Base-by-base conservation (phyloP, 1,140 invertebrate species). In the Papilio machaon region DNA sequence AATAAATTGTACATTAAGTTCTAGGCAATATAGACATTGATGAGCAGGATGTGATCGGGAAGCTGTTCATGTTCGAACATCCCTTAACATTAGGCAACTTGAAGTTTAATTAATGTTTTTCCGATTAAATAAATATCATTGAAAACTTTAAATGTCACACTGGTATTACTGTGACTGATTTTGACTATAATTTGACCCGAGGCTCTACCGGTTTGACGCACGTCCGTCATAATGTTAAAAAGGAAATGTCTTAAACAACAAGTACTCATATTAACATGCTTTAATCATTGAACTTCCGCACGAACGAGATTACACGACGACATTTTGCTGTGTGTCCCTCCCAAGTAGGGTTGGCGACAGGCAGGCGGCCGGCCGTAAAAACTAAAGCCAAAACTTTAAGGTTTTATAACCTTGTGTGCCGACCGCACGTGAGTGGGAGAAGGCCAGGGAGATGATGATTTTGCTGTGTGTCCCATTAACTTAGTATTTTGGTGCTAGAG, bases 281-380 rank as follows among this genome's bases (percentile, higher is more conserved):
- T 38, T 13, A 70, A 70, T 5, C 30, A 38, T 70, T 30, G 7
- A 30, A 64, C 23, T 64, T 30, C 23, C 60, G 46, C 47, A 77
- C 46, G 30, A 52, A 67, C 80, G 82, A 79, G 79, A 79, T 84
- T 84, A 79, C 52, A 47, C 67, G 80, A 47, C 67, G 80, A 84
- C 73, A 82, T 58, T 11, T 52, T 13, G 47, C 47, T 49, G 47
- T 49, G 4, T 4, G 38, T 43, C 38, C n/a, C n/a, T n/a, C n/a
- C n/a, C n/a, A n/a, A n/a, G n/a, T n/a, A n/a, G n/a, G n/a, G n/a
- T n/a, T n/a, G n/a, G n/a, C n/a, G n/a, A n/a, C n/a, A n/a, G n/a
- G n/a, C n/a, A n/a, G n/a, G n/a, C n/a, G n/a, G n/a, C n/a, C n/a
- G n/a, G n/a, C n/a, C n/a, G n/a, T n/a, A n/a, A n/a, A n/a, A n/a